These are phyloP conservation scores for Pollachius pollachius DNA, from an alignment of 2,113 vertebrate genomes.

Conservation along the genomic window DNA sequence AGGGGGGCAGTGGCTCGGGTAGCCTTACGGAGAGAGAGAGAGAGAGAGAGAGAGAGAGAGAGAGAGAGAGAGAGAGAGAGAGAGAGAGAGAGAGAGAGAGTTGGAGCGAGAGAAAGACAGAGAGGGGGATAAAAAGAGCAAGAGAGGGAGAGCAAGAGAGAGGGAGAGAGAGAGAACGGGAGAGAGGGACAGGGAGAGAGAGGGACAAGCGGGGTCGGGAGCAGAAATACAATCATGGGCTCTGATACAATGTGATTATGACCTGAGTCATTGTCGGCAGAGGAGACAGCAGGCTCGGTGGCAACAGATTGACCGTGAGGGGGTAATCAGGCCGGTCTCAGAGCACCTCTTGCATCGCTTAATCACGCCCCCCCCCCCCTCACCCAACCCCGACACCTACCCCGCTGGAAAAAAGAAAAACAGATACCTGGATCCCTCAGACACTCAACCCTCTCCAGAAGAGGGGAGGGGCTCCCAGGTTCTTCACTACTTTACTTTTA, in stretches of 20 bases:
- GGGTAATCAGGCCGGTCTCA: conserved; percentile 53
- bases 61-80: too few relatives aligned
- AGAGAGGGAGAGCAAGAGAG: not conserved
- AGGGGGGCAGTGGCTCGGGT: not conserved
- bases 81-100: too few relatives aligned
- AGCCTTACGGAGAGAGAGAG: not conserved
- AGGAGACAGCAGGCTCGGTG: conserved; percentile 41
- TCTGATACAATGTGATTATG: conserved; percentile 61
- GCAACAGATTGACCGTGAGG: conserved; percentile 49
- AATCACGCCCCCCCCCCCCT: conserved; percentile 38
- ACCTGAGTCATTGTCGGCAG: conserved; percentile 53
- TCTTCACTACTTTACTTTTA: too few relatives aligned
- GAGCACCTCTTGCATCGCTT: conserved; percentile 51
- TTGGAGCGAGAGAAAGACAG: too few relatives aligned
- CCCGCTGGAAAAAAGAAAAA: conserved; percentile 14
- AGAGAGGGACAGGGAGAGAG: too few relatives aligned
- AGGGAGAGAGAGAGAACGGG: not conserved
- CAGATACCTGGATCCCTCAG: conserved; percentile 27
- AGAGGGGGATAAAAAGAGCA: too few relatives aligned
- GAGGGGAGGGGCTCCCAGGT: not conserved
- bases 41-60: not conserved
- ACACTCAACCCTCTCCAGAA: not conserved
- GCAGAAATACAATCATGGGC: conserved; percentile 57
- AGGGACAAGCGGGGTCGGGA: conserved; percentile 25
- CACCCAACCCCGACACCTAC: not conserved